Conservation (phyloP, 2,797 vertebrate genomes). For the Ateles fusciceps region DNA sequence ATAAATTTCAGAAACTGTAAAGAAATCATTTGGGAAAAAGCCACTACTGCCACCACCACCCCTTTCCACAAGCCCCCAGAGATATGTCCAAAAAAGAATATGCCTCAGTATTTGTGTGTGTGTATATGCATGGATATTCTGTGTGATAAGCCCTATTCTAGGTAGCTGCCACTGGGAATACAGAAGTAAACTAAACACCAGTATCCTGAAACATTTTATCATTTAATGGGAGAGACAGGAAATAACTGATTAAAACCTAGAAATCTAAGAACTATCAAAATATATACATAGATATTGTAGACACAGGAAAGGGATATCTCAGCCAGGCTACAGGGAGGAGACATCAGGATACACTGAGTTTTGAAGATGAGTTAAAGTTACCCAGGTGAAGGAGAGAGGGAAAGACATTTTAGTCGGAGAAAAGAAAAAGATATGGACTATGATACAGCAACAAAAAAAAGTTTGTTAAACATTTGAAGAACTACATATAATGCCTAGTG, state of each 20-base stretch:
- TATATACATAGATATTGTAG: background rate
- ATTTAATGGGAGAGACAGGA: background rate
- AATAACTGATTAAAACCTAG: conserved; percentile 9
- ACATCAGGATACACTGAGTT: background rate
- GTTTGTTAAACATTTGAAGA: background rate
- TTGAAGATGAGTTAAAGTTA: conserved; percentile 1
- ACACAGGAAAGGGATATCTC: background rate
- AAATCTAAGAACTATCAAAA: background rate
- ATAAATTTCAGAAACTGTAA: background rate
- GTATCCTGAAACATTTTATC: background rate
- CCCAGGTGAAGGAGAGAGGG: background rate
- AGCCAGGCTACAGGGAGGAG: background rate
- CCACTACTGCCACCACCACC: background rate
- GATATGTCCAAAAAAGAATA: background rate
- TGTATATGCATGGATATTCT: background rate
- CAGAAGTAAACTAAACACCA: background rate
- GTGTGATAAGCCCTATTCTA: background rate
- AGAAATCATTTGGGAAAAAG: background rate
- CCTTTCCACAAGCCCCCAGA: background rate
- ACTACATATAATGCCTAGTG: background rate
- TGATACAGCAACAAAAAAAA: background rate
- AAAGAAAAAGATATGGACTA: background rate
- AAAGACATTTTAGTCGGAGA: background rate
- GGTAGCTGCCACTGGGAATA: background rate
- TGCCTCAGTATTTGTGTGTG: background rate